Conservation (phyloP, 2,797 vertebrate genomes). For the Ptychadena robeensis region DNA sequence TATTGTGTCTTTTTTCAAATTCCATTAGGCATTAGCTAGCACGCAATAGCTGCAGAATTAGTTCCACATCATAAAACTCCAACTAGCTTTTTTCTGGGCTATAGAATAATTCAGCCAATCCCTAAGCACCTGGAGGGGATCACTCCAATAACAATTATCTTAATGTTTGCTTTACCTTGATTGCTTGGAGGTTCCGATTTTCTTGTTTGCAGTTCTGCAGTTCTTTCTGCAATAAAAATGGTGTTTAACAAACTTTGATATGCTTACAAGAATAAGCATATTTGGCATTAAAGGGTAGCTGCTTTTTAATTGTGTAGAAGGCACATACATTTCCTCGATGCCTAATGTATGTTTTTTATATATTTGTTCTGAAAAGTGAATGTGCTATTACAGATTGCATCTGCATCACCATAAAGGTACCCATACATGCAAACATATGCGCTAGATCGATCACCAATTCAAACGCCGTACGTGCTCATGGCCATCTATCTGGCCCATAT, state of each 20-base stretch:
- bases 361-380: no score
- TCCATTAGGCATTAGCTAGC: slow-evolving; percentile 7
- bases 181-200: slow-evolving; percentile 88
- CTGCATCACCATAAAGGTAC: no score
- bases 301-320: no score
- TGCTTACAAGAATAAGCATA: neutral
- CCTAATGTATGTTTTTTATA: no score
- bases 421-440: no score
- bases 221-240: slow-evolving; percentile 82
- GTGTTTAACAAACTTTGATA: neutral
- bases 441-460: no score
- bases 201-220: slow-evolving; percentile 92
- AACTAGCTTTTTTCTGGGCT: neutral
- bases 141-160: neutral
- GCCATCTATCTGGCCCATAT: no score
- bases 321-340: no score
- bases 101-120: neutral
- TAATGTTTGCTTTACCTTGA: slow-evolving; percentile 82
- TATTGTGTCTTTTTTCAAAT: neutral
- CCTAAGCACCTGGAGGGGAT: neutral
- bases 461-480: no score
- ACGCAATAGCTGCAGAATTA: slow-evolving; percentile 1
- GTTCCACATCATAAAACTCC: neutral
- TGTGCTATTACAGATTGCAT: no score
- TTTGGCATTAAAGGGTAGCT: no score